Conservation (phyloP, 2,888 invertebrate species). For the Gerris lacustris region DNA sequence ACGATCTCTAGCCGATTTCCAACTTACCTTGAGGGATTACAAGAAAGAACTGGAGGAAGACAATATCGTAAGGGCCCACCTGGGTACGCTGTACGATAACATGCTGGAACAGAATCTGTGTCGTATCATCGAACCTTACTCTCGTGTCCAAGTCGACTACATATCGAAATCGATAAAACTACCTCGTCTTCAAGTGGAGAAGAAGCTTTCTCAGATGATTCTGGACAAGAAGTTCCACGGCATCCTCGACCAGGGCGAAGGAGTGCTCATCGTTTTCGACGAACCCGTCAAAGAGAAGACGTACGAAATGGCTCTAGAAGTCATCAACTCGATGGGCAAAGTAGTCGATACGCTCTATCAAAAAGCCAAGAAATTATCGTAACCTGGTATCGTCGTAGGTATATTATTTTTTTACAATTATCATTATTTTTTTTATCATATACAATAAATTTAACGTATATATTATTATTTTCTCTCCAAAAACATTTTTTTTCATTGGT, state of each 20-base stretch:
- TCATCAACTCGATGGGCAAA: slow-evolving; percentile 98
- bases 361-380: slow-evolving; percentile 85
- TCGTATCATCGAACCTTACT: slow-evolving; percentile 97
- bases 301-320: slow-evolving; percentile 92
- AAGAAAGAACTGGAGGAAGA: slow-evolving; percentile 86
- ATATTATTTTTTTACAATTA: no score
- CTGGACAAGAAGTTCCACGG: slow-evolving; percentile 95
- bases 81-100: slow-evolving; percentile 91
- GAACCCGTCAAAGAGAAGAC: slow-evolving; percentile 89
- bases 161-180: slow-evolving; percentile 83
- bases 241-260: slow-evolving; percentile 96
- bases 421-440: no score
- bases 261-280: slow-evolving; percentile 94
- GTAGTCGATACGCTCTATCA: slow-evolving; percentile 98
- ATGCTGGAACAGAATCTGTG: slow-evolving; percentile 99
- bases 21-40: slow-evolving; percentile 73
- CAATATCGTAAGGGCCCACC: slow-evolving; percentile 90
- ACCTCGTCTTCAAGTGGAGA: slow-evolving; percentile 84
- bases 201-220: slow-evolving; percentile 97
- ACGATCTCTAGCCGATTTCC: slow-evolving; percentile 92
- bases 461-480: no score
- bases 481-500: no score
- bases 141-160: slow-evolving; percentile 81
- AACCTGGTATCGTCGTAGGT: slow-evolving; percentile 14
- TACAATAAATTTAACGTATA: no score